Percentiles rank a stretch among this genome's conserved stretches.
Conservation (phyloP, 1,140 invertebrate species). For the Saxidomus purpurata region DNA sequence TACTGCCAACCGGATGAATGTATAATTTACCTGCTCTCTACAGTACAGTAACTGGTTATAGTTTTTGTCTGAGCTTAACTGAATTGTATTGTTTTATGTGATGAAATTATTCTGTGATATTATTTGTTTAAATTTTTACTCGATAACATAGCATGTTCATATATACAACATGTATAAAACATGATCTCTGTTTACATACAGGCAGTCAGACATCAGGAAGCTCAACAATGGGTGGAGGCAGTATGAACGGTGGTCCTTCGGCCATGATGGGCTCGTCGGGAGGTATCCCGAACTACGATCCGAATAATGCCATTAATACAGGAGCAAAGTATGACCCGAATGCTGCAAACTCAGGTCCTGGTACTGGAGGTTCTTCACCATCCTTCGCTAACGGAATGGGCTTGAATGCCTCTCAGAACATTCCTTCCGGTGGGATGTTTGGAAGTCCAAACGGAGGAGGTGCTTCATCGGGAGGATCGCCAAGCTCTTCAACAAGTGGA, state of each 20-base stretch:
- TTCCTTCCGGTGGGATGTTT: background rate
- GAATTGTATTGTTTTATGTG: no score
- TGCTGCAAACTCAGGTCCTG: conserved; percentile 65
- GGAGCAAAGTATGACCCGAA: conserved; percentile 74
- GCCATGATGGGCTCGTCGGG: conserved; percentile 12
- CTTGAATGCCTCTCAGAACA: conserved; percentile 63
- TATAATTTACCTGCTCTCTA: no score
- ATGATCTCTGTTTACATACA: background rate
- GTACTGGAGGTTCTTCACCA: conserved; percentile 25
- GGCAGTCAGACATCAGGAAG: background rate
- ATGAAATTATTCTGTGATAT: no score
- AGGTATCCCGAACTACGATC: conserved; percentile 60
- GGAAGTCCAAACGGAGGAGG: background rate
- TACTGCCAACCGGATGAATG: no score
- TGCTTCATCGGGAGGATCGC: background rate
- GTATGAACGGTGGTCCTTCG: conserved; percentile 19
- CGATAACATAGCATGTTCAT: no score
- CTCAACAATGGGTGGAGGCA: conserved; percentile 13
- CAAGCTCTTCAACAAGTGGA: background rate
- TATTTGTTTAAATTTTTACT: no score
- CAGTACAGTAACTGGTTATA: no score
- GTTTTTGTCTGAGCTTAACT: no score
- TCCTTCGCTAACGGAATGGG: conserved; percentile 56
- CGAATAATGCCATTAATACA: conserved; percentile 59
- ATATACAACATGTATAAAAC: no score